Evolutionary conservation across 2,888 invertebrate species (phyloP), one percentile per base, ranked within the genome.

Genomic region (Ochropacha duplaris): DNA sequence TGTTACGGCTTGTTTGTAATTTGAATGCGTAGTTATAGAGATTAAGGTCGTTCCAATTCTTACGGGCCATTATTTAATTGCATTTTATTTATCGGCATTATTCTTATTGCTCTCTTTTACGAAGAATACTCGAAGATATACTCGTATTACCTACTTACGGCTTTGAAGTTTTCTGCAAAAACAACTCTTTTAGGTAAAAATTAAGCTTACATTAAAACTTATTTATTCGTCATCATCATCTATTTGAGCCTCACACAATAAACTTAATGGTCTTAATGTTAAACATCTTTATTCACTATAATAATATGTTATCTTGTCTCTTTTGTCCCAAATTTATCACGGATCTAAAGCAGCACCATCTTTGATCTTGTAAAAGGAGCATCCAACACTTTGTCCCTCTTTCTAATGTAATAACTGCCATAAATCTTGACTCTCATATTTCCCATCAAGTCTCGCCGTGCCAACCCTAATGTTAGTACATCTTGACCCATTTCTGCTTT

Each of bases 401-500:
- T 44, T 44, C 44, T 44, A 44, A 44, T 44, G 44, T 44, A 44
- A 44, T 44, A 44, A 44, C 16, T 19, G 19, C 44, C 44, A 44
- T 44, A 44, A 44, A 44, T 44, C 44, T 44, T 44, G 9, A 19
- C 44, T 44, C 44, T 44, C 44, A 44, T 44, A 44, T 44, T 44
- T 44, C 44, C 44, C 44, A 44, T 44, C 44, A 59, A 64, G 62
- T 63, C 64, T 59, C 61, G 62, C 66, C 57, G 63, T 65, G 72
- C 57, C 79, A 79, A 57, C 81, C 77, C 78, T 77, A 71, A 34
- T 61, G 61, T 71, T 76, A 68, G 68, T 74, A 72, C 81, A 81
- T 83, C 88, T 88, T 87, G 88, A 88, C 88, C 88, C 76, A 81
- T 76, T 89, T 87, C 76, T 77, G 74, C 68, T 61, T 72, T 66